phyloP scores from a whole-genome alignment of 2,888 invertebrate genomes.

The Torymus aiolomorphi region DNA sequence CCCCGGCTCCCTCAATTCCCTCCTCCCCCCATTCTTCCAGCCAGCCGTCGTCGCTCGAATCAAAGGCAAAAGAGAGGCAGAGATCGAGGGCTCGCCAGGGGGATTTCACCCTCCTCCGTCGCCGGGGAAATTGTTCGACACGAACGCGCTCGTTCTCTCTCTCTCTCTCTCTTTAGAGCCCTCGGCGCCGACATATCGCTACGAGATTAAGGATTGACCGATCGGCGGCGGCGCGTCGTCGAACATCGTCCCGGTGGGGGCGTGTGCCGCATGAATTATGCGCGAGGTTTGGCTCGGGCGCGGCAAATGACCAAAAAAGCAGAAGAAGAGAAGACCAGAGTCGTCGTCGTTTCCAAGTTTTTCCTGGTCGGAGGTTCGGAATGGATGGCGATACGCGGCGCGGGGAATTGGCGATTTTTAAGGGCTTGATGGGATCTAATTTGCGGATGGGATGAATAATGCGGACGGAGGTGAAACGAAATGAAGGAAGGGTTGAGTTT shows the following conservation, averaged over 20 bases:
- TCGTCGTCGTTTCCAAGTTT: too few species aligned
- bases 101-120: neutral
- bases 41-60: neutral
- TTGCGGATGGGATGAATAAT: too few species aligned
- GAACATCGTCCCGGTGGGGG: conserved; percentile 42
- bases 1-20: neutral
- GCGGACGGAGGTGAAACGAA: too few species aligned
- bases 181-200: conserved; percentile 36
- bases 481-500: too few species aligned
- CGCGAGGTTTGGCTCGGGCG: too few species aligned
- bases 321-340: too few species aligned
- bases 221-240: conserved; percentile 46
- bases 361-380: too few species aligned
- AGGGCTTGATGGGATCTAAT: too few species aligned
- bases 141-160: neutral
- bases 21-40: too few species aligned
- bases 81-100: conserved; percentile 22
- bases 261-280: conserved; percentile 27
- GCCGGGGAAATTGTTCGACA: conserved; percentile 24
- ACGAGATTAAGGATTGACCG: conserved; percentile 53
- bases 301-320: too few species aligned
- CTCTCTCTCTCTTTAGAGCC: neutral
- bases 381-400: too few species aligned
- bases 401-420: too few species aligned
- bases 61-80: conserved; percentile 19